These are phyloP conservation scores for Hydractinia symbiolongicarpus DNA, from an alignment of 30 jellyfish, hydroid and myxozoan genomes.

Conservation along the genomic window DNA sequence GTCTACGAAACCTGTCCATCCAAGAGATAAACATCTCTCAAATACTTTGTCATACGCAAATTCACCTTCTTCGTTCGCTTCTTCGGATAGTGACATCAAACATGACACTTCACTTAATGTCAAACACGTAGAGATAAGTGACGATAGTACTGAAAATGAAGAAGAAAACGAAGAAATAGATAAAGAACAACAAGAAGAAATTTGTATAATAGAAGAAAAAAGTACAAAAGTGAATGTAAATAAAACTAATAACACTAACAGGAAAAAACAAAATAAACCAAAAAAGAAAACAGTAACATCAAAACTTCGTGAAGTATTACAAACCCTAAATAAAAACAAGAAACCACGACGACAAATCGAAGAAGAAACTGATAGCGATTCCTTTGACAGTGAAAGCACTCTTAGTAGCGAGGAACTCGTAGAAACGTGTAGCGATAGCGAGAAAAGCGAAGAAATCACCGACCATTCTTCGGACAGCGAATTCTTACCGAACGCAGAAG, in stretches of 20 bases:
- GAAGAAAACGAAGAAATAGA: too few species aligned
- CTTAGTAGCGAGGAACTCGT: neutral
- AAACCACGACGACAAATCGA: neutral
- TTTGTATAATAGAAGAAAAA: neutral
- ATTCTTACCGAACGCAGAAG: neutral
- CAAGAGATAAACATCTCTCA: neutral
- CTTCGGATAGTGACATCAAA: slow-evolving; percentile 15
- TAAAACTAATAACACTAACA: neutral
- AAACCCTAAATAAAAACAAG: neutral
- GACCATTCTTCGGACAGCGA: slow-evolving; percentile 5
- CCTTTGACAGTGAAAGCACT: neutral
- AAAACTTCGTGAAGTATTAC: neutral
- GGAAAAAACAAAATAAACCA: neutral
- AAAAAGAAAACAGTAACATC: neutral
- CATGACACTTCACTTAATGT: slow-evolving; percentile 16
- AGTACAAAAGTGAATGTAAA: neutral
- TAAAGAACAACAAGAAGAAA: neutral
- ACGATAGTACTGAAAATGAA: too few species aligned
- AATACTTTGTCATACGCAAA: neutral
- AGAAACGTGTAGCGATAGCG: neutral
- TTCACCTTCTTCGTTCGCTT: slow-evolving; percentile 3
- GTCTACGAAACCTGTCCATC: neutral
- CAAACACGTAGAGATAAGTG: neutral
- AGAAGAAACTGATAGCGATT: neutral
- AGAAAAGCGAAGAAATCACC: slow-evolving; percentile 11